Evolutionary conservation across 2,888 invertebrate species (phyloP).

Genomic region (Linnaemya tessellans): DNA sequence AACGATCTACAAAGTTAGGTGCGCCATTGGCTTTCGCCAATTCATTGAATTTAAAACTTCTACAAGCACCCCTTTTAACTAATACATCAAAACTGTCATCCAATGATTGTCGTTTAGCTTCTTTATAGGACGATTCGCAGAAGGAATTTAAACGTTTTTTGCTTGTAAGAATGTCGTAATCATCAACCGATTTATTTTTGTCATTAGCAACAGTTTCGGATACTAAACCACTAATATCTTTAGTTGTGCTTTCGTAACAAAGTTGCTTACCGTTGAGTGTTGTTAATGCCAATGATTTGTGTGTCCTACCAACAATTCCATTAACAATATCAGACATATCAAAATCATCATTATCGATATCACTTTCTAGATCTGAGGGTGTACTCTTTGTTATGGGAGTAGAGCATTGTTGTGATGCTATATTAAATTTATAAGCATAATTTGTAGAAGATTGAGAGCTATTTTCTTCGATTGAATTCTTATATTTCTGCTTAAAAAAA

Average conservation of each 20-base stretch:
- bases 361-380: constrained; percentile 80
- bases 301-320: constrained; percentile 82
- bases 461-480: background rate
- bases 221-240: constrained; percentile 74
- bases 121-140: constrained; percentile 44
- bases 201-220: constrained; percentile 39
- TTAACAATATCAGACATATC: constrained; percentile 85
- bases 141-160: constrained; percentile 75
- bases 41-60: constrained; percentile 19
- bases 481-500: constrained; percentile 75
- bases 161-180: constrained; percentile 74
- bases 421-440: background rate
- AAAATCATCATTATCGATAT: constrained; percentile 81
- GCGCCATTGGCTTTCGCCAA: constrained; percentile 30
- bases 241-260: constrained; percentile 76
- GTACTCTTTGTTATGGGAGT: constrained; percentile 78
- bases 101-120: constrained; percentile 75
- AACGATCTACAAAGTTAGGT: constrained; percentile 76
- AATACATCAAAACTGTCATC: constrained; percentile 80
- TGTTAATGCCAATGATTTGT: constrained; percentile 70
- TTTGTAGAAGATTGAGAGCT: constrained; percentile 71
- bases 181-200: constrained; percentile 71
- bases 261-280: constrained; percentile 77
- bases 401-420: constrained; percentile 75
- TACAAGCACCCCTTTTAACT: constrained; percentile 73